phyloP scores from a whole-genome alignment of 2,113 vertebrate genomes.

The Gyps fulvus region DNA sequence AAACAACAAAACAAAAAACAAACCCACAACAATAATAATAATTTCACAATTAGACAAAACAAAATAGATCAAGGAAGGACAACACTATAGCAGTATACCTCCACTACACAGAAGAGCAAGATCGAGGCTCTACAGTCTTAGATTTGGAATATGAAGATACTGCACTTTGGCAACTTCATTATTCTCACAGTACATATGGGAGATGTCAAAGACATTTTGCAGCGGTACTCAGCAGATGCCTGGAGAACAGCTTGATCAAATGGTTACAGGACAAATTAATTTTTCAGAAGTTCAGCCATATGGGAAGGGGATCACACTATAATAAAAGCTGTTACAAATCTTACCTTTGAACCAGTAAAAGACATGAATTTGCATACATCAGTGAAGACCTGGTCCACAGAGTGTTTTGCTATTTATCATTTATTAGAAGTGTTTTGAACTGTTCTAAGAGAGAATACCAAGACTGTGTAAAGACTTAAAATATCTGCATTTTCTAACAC shows the following conservation, averaged over 20 bases:
- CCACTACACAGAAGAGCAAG: not conserved
- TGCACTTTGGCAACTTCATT: not conserved
- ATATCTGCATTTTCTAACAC: not conserved
- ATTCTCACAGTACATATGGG: not conserved
- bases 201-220: not conserved
- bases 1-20: not conserved
- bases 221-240: conserved; percentile 23
- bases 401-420: not conserved
- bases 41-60: not conserved
- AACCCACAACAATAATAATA: not conserved
- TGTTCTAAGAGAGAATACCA: not conserved
- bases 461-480: not conserved
- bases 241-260: conserved; percentile 38
- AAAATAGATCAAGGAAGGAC: not conserved
- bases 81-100: not conserved
- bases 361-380: conserved; percentile 1
- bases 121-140: not conserved
- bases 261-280: conserved; percentile 34
- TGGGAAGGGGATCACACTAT: not conserved
- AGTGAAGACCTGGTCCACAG: not conserved
- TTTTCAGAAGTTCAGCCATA: conserved; percentile 10
- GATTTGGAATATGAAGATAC: not conserved
- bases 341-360: conserved; percentile 31
- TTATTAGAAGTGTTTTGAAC: not conserved
- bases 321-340: conserved; percentile 27